Conservation (phyloP, 2,888 invertebrate species). For the Eupeodes luniger region DNA sequence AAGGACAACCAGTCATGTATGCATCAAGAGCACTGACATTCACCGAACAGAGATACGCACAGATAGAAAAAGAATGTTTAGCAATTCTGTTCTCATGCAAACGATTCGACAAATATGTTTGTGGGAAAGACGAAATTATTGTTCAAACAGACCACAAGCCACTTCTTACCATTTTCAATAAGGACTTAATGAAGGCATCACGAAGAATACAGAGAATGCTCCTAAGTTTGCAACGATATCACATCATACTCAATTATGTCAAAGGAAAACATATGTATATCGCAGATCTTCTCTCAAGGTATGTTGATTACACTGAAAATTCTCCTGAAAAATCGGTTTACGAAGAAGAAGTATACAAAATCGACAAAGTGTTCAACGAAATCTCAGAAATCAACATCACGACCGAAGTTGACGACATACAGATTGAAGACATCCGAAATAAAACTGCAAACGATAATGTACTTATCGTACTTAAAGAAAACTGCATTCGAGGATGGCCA, state of each 20-base stretch:
- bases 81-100: conserved; percentile 19
- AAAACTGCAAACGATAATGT: not conserved
- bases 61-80: conserved; percentile 40
- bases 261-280: conserved; percentile 26
- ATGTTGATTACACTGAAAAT: not conserved
- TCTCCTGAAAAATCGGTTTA: not conserved
- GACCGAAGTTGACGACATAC: not conserved
- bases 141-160: conserved; percentile 1
- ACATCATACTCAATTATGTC: not conserved
- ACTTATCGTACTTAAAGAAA: not conserved
- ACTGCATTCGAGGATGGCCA: conserved; percentile 5
- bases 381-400: conserved; percentile 10
- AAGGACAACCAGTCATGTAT: conserved; percentile 34
- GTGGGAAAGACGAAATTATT: not conserved
- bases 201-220: too few species aligned
- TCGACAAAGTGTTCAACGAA: not conserved
- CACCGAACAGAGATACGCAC: conserved; percentile 20
- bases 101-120: conserved; percentile 20
- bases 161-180: not conserved
- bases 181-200: too few species aligned
- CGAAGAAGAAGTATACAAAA: conserved; percentile 3
- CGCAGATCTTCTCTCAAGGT: conserved; percentile 13
- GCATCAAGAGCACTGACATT: conserved; percentile 15
- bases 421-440: not conserved
- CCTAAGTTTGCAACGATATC: conserved; percentile 2